phyloP scores from a whole-genome alignment of 1,140 invertebrate species.

The Caenorhabditis latens region DNA sequence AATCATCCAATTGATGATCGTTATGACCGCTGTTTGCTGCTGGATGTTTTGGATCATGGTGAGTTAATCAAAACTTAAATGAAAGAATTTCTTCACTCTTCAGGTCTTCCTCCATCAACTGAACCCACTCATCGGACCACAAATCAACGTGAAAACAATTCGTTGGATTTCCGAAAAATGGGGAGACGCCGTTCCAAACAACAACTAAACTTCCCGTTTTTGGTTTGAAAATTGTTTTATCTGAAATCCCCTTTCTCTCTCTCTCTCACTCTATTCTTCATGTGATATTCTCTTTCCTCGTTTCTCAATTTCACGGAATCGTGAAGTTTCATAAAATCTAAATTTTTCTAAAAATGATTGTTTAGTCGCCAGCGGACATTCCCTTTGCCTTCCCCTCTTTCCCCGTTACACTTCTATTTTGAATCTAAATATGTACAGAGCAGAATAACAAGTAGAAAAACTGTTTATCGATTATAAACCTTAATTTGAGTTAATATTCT shows the following conservation, averaged over 20 bases:
- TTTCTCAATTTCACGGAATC: slow-evolving; percentile 35
- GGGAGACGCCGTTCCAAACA: slow-evolving; percentile 67
- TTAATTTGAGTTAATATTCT: background rate
- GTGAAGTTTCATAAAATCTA: slow-evolving; percentile 8
- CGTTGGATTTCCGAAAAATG: slow-evolving; percentile 75
- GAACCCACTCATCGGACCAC: slow-evolving; percentile 77
- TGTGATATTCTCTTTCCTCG: slow-evolving; percentile 1
- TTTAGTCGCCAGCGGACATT: slow-evolving; percentile 42
- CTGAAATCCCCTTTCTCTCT: background rate
- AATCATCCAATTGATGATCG: slow-evolving; percentile 78
- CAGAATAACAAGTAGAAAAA: background rate
- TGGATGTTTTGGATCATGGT: slow-evolving; percentile 75
- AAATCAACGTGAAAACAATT: slow-evolving; percentile 77
- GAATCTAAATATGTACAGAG: slow-evolving; percentile 30
- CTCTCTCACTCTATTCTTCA: background rate
- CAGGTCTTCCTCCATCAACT: slow-evolving; percentile 77
- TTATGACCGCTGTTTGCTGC: slow-evolving; percentile 77
- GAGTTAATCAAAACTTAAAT: background rate
- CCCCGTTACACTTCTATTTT: background rate
- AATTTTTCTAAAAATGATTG: background rate
- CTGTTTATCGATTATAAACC: slow-evolving; percentile 4
- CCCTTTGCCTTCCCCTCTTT: background rate
- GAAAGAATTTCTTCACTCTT: background rate
- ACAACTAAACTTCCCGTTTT: background rate
- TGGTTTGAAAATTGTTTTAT: slow-evolving; percentile 17